Conservation (phyloP, 2,888 invertebrate genomes). For the Eudemis profundana region DNA sequence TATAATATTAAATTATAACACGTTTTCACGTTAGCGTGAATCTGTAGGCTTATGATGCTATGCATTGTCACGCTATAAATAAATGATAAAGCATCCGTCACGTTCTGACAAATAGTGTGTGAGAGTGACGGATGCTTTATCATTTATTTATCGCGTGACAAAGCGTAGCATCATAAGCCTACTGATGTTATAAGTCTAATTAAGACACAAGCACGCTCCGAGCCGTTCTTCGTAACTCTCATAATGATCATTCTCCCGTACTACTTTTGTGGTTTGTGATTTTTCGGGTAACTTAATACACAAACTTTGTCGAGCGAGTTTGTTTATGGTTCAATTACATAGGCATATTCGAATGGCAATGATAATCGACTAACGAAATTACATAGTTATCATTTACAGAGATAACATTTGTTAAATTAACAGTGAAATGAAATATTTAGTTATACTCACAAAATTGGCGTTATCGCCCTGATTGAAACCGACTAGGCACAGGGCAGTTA, state of each 20-base stretch:
- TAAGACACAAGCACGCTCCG: constrained; percentile 18
- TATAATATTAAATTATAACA: not conserved
- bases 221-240: constrained; percentile 25
- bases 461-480: constrained; percentile 53
- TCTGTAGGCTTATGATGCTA: too few species aligned
- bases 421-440: constrained; percentile 25
- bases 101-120: too few species aligned
- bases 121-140: too few species aligned
- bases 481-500: constrained; percentile 50
- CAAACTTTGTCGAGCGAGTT: constrained; percentile 28
- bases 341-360: constrained; percentile 20
- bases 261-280: constrained; percentile 25
- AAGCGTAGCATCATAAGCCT: too few species aligned
- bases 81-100: too few species aligned
- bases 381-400: constrained; percentile 23
- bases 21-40: constrained; percentile 3
- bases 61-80: too few species aligned
- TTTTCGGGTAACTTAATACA: constrained; percentile 28
- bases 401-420: constrained; percentile 28
- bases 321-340: constrained; percentile 35
- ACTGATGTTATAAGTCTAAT: constrained; percentile 30
- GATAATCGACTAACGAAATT: constrained; percentile 29
- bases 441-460: constrained; percentile 43
- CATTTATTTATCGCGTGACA: too few species aligned
- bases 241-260: constrained; percentile 21